phyloP scores from a whole-genome alignment of 2,888 invertebrate genomes.

The Oxyteleia sp. region DNA sequence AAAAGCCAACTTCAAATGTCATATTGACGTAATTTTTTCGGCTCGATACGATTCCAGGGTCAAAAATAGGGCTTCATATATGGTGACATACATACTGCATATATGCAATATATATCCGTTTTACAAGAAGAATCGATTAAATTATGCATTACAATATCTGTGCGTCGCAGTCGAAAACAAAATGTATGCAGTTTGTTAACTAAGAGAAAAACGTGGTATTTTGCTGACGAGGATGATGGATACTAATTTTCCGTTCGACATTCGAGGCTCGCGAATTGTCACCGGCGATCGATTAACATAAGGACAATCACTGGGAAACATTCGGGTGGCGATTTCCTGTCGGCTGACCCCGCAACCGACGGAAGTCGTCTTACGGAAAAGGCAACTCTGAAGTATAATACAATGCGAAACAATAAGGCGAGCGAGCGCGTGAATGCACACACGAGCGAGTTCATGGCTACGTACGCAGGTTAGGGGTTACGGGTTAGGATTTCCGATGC shows the following conservation, averaged over 20 bases:
- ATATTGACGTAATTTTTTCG: too few relatives aligned
- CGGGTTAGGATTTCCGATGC: slow-evolving; percentile 84
- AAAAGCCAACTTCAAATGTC: too few relatives aligned
- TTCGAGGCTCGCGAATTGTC: slow-evolving; percentile 68
- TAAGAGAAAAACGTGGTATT: slow-evolving; percentile 53
- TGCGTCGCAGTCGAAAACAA: slow-evolving; percentile 7
- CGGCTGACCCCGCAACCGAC: slow-evolving; percentile 84
- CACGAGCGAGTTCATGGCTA: slow-evolving; percentile 83
- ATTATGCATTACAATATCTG: slow-evolving; percentile 2
- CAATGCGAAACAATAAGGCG: slow-evolving; percentile 74
- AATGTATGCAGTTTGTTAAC: slow-evolving; percentile 45
- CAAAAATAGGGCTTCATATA: too few relatives aligned
- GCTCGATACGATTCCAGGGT: too few relatives aligned
- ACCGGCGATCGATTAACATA: slow-evolving; percentile 83
- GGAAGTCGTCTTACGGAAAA: slow-evolving; percentile 85
- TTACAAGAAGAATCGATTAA: too few relatives aligned
- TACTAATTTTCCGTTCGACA: slow-evolving; percentile 70
- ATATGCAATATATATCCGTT: too few relatives aligned
- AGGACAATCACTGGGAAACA: slow-evolving; percentile 86
- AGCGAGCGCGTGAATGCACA: slow-evolving; percentile 63
- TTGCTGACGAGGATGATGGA: slow-evolving; percentile 61
- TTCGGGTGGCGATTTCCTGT: slow-evolving; percentile 86
- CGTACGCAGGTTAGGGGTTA: slow-evolving; percentile 83
- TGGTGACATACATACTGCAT: too few relatives aligned
- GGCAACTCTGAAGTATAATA: slow-evolving; percentile 77